Conservation (phyloP, 2,888 invertebrate genomes). For the Drosophila ezoana region DNA sequence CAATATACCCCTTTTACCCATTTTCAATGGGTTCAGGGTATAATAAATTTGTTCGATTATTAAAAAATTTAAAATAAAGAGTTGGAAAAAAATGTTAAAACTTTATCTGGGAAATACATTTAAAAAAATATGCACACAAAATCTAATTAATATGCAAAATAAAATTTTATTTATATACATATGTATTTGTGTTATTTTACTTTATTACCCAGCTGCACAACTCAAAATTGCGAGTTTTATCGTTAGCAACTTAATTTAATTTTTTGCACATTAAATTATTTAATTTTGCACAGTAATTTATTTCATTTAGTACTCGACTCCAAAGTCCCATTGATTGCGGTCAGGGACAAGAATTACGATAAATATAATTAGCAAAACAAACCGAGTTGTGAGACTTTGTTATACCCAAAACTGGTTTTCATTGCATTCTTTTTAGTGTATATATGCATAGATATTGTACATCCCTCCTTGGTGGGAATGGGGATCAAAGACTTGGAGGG, state of each 20-base stretch:
- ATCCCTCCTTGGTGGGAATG: no score
- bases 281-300: no score
- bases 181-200: not conserved
- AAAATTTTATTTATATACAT: slow-evolving; percentile 5
- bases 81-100: no score
- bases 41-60: not conserved
- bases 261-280: slow-evolving; percentile 35
- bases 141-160: slow-evolving; percentile 12
- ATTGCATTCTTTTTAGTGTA: slow-evolving; percentile 1
- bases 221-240: slow-evolving; percentile 25
- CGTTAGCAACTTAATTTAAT: slow-evolving; percentile 66
- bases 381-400: not conserved
- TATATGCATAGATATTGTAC: not conserved
- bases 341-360: not conserved
- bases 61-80: no score
- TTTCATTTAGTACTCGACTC: slow-evolving; percentile 24
- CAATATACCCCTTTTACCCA: no score
- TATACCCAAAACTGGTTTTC: slow-evolving; percentile 22
- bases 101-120: not conserved
- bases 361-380: not conserved
- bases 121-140: not conserved
- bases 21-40: no score
- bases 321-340: slow-evolving; percentile 11
- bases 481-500: no score
- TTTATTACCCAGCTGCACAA: slow-evolving; percentile 13